Evolutionary conservation across 1,140 invertebrate genomes (phyloP).

Genomic region (Vollenhovia emeryi): DNA sequence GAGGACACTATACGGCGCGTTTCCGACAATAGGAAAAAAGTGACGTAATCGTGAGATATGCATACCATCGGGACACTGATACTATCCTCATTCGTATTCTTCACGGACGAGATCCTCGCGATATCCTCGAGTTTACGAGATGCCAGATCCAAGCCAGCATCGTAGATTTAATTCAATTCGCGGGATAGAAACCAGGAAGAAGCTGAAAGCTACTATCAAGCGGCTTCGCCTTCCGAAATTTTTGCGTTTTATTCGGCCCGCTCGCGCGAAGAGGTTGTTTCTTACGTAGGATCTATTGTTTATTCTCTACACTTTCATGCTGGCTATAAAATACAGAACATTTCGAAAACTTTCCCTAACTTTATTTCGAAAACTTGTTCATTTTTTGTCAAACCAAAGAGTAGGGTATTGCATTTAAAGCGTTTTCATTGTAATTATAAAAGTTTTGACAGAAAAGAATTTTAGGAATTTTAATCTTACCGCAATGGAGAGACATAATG

Average conservation of each 20-base stretch:
- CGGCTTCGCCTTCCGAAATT: neutral
- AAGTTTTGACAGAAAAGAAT: neutral
- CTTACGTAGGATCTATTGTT: neutral
- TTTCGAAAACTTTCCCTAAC: neutral
- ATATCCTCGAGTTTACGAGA: slow-evolving; percentile 28
- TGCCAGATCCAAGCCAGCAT: neutral
- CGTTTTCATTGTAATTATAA: neutral
- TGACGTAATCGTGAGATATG: slow-evolving; percentile 34
- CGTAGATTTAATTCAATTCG: slow-evolving; percentile 46
- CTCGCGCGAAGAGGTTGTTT: neutral
- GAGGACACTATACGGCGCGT: neutral
- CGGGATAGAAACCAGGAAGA: neutral
- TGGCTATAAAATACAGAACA: neutral
- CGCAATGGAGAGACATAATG: neutral
- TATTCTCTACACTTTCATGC: neutral
- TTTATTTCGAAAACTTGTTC: no score
- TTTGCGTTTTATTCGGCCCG: neutral
- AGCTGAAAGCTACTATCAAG: slow-evolving; percentile 12
- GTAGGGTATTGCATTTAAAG: neutral
- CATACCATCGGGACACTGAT: neutral
- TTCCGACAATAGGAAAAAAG: slow-evolving; percentile 11
- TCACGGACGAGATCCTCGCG: slow-evolving; percentile 13
- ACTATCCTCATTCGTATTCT: slow-evolving; percentile 37
- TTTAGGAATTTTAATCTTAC: slow-evolving; percentile 23
- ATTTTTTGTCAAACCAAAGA: neutral